Evolutionary conservation across 2,888 invertebrate species (phyloP).

Genomic region (Drosophila kanekoi): DNA sequence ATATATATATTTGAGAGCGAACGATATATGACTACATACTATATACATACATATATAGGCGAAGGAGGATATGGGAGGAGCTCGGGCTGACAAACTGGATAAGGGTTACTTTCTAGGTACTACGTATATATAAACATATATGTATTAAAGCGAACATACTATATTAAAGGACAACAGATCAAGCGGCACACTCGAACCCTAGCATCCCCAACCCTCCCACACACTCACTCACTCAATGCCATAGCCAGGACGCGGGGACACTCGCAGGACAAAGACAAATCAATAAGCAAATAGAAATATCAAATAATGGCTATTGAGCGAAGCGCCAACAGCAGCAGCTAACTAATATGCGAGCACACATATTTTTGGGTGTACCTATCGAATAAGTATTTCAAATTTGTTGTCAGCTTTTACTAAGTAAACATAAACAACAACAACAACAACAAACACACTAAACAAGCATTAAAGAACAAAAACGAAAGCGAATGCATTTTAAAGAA

Average conservation of each 20-base stretch:
- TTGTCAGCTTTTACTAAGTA: slow-evolving; percentile 78
- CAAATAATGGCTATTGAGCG: slow-evolving; percentile 27
- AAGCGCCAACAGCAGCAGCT: slow-evolving; percentile 11
- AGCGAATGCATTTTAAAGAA: slow-evolving; percentile 60
- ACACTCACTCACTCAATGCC: slow-evolving; percentile 1
- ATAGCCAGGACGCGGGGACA: slow-evolving; percentile 20
- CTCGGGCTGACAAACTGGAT: slow-evolving; percentile 31
- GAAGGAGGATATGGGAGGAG: slow-evolving; percentile 33
- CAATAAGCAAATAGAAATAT: slow-evolving; percentile 34
- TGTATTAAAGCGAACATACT: slow-evolving; percentile 45
- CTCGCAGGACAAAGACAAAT: slow-evolving; percentile 54
- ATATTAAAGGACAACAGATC: slow-evolving; percentile 11
- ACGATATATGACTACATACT: slow-evolving; percentile 47
- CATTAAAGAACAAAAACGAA: too few relatives aligned
- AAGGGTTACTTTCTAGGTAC: slow-evolving; percentile 74
- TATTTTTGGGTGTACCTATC: slow-evolving; percentile 76
- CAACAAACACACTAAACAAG: too few relatives aligned
- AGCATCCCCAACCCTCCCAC: not conserved
- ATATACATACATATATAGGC: slow-evolving; percentile 36
- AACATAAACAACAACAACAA: slow-evolving; percentile 48
- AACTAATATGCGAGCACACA: slow-evolving; percentile 29
- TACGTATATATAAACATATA: slow-evolving; percentile 48
- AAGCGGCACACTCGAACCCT: slow-evolving; percentile 15
- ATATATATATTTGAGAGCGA: slow-evolving; percentile 43
- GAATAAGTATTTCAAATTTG: slow-evolving; percentile 76